A percentile compares a stretch with the other conserved stretches of the same genome.
Conservation (phyloP, 2,888 invertebrate genomes). For the Amphipyra berbera region DNA sequence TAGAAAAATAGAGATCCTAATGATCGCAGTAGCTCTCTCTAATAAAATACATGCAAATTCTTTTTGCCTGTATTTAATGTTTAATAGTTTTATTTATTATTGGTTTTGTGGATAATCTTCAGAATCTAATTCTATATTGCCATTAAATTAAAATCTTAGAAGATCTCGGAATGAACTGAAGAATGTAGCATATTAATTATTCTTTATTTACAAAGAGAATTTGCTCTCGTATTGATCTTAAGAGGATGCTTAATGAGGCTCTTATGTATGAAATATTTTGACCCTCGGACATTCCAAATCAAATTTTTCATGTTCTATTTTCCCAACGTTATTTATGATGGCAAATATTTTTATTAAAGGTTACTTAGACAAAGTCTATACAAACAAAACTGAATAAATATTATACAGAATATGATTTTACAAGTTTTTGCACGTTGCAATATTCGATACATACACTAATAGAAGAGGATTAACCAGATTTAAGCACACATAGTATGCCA, state of each 20-base stretch:
- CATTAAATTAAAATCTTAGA: neutral
- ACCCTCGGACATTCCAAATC: neutral
- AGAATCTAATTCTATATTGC: no score
- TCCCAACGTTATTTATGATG: neutral
- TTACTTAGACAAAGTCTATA: neutral
- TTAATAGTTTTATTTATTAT: no score
- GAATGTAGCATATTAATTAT: constrained; percentile 15
- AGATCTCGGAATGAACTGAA: constrained; percentile 9
- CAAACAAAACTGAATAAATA: neutral
- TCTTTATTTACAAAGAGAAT: constrained; percentile 11
- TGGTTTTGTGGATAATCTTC: no score
- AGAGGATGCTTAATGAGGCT: constrained; percentile 21
- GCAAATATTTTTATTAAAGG: constrained; percentile 4
- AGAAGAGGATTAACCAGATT: no score
- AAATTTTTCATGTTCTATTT: constrained; percentile 2
- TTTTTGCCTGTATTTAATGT: no score
- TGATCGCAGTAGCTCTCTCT: no score
- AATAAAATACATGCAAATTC: no score
- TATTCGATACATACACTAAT: no score
- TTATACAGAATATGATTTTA: neutral
- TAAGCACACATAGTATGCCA: no score
- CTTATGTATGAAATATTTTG: constrained; percentile 12
- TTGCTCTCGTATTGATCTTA: constrained; percentile 16
- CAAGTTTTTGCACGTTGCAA: no score
- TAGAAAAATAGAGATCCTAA: no score